Evolutionary conservation across 1,140 invertebrate species (phyloP), one percentile per base, ranked within the genome.

Genomic region (Lucilia cuprina): DNA sequence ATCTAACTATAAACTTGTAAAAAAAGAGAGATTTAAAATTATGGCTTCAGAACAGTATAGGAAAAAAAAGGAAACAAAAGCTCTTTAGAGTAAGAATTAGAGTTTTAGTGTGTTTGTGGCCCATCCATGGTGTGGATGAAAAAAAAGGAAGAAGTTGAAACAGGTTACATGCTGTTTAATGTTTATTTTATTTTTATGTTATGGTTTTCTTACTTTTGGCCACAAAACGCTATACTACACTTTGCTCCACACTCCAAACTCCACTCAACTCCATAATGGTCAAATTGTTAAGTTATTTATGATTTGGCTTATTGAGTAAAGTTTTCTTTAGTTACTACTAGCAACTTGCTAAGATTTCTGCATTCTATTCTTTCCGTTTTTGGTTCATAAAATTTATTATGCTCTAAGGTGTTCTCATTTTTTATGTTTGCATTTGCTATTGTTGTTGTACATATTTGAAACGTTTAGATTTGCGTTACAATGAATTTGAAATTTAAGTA

Each of bases 1-100:
- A 74, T 12, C 70, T 70, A 83, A 83, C 82, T 30, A 41, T 82
- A 82, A 82, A 82, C n/a, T 50, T 82, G 77, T 82, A 82, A 70
- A n/a, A n/a, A n/a, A n/a, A 21, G 65, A 60, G 13, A 21, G 65
- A 70, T 21, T 70, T 7, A 5, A 21, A 70, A 70, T 70, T 70
- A 21, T 70, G 65, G 65, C 55, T 60, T 60, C 5, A 60, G 55
- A 60, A 17, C n/a, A 60, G 14, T 60, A 55, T 3, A 55, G 10
- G 13, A 17, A 55, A n/a, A 60, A n/a, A 17, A 60, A 3, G 0
- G n/a, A 14, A 60, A 60, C 1, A n/a, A 19, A 70, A 70, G 21
- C n/a, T 19, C 21, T 25, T 60, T 70, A 70, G 19, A 70, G 65
- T 2, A 60, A 41, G 41, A 41, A 55, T 13, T 55, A 55, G 65